These are phyloP conservation scores for Conops quadrifasciatus DNA, from an alignment of 2,888 invertebrate species.

Conservation along the genomic window DNA sequence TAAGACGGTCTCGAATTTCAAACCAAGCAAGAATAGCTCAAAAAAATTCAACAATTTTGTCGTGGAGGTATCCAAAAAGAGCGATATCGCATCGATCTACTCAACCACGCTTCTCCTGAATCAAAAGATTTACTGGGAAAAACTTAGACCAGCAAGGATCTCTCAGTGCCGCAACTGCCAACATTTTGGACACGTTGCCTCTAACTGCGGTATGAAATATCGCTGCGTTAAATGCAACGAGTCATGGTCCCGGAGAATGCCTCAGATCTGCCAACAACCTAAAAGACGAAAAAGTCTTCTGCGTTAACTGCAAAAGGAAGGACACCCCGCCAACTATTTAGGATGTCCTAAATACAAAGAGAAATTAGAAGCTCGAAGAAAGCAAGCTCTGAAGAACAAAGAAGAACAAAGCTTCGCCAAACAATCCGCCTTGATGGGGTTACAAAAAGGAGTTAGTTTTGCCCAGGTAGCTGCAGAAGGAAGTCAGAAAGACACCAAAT, in stretches of 20 bases:
- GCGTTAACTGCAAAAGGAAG: neutral
- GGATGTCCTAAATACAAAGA: slow-evolving; percentile 3
- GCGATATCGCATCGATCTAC: neutral
- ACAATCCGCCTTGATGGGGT: neutral
- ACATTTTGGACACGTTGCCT: slow-evolving; percentile 14
- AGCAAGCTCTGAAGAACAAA: neutral
- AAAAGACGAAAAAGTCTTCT: neutral
- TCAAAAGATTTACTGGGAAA: slow-evolving; percentile 8
- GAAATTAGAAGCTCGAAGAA: neutral
- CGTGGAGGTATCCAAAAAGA: neutral
- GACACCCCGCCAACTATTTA: neutral
- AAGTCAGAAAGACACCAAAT: neutral
- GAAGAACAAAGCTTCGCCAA: neutral
- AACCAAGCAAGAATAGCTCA: neutral
- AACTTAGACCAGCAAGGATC: neutral
- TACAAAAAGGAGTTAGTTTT: neutral
- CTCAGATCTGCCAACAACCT: neutral
- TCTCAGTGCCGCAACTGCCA: slow-evolving; percentile 13
- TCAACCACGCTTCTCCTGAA: neutral
- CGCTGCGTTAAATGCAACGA: neutral
- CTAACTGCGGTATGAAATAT: slow-evolving; percentile 9
- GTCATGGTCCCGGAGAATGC: neutral
- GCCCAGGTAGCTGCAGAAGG: neutral
- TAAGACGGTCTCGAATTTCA: neutral
- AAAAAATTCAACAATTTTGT: neutral